These are phyloP conservation scores for Zaprionus davidi DNA, from an alignment of 1,140 invertebrate species.

Conservation along the genomic window DNA sequence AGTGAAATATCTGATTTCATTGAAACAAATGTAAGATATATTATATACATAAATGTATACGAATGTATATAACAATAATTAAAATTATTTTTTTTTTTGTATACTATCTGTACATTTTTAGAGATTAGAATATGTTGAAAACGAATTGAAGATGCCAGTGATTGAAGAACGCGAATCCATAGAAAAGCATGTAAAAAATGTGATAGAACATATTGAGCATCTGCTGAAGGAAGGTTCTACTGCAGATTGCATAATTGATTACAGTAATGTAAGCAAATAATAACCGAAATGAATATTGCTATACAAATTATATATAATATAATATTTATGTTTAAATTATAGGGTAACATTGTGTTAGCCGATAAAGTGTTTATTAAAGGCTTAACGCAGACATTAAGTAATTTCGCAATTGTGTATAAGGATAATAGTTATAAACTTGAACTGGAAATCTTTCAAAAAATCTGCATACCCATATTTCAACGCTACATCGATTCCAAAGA, in stretches of 20 bases:
- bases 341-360: slow-evolving; percentile 88
- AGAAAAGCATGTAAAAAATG: slow-evolving; percentile 68
- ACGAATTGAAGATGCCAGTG: slow-evolving; percentile 59
- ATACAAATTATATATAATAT: neutral
- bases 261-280: slow-evolving; percentile 87
- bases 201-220: slow-evolving; percentile 75
- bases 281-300: neutral
- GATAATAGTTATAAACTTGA: slow-evolving; percentile 84
- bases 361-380: slow-evolving; percentile 89
- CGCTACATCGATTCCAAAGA: slow-evolving; percentile 90
- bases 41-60: too few relatives aligned
- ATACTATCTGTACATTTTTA: slow-evolving; percentile 85
- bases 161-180: slow-evolving; percentile 53
- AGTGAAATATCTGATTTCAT: slow-evolving; percentile 86
- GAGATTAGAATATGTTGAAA: slow-evolving; percentile 85
- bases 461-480: slow-evolving; percentile 87
- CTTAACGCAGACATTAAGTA: slow-evolving; percentile 90
- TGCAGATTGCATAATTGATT: slow-evolving; percentile 88
- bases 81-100: neutral
- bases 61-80: too few relatives aligned
- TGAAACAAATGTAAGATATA: slow-evolving; percentile 86
- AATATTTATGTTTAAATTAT: neutral
- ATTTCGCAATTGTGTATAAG: slow-evolving; percentile 86
- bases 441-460: slow-evolving; percentile 84
- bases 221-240: slow-evolving; percentile 86